These are phyloP conservation scores for Timema podura DNA, from an alignment of 2,888 invertebrate species.

Conservation along the genomic window DNA sequence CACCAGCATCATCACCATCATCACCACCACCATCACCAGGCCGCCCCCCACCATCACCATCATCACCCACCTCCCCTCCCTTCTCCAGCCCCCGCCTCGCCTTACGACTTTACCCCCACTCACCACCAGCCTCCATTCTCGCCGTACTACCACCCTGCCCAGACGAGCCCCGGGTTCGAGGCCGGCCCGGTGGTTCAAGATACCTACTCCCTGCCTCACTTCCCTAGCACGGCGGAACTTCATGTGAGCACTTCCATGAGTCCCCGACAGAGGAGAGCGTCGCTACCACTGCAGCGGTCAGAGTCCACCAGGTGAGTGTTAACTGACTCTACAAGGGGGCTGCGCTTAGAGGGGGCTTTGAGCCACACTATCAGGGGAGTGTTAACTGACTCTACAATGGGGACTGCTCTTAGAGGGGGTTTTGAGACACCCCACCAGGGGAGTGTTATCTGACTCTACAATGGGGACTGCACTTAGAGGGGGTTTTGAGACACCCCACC, in stretches of 20 bases:
- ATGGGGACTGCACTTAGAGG: no score
- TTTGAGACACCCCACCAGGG: no score
- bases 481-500: no score
- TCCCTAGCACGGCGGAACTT: constrained; percentile 63
- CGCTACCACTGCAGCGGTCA: constrained; percentile 72
- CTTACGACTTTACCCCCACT: constrained; percentile 48
- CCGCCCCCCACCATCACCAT: constrained; percentile 46
- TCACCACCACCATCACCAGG: constrained; percentile 35
- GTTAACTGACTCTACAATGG: no score
- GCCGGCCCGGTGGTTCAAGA: constrained; percentile 53
- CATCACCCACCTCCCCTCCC: constrained; percentile 37
- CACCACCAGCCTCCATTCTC: constrained; percentile 38
- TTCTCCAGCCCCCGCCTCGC: constrained; percentile 50
- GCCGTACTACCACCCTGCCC: constrained; percentile 45
- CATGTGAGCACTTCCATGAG: constrained; percentile 61
- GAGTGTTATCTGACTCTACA: no score
- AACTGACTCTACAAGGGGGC: no score
- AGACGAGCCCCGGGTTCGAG: constrained; percentile 45
- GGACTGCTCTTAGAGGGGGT: no score
- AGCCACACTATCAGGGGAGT: no score
- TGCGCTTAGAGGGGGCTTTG: no score
- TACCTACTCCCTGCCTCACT: constrained; percentile 66
- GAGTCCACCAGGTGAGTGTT: constrained; percentile 62
- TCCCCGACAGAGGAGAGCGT: constrained; percentile 66
- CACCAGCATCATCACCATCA: constrained; percentile 29